phyloP scores from a whole-genome alignment of 2,888 invertebrate species.

The Acronicta aceris region DNA sequence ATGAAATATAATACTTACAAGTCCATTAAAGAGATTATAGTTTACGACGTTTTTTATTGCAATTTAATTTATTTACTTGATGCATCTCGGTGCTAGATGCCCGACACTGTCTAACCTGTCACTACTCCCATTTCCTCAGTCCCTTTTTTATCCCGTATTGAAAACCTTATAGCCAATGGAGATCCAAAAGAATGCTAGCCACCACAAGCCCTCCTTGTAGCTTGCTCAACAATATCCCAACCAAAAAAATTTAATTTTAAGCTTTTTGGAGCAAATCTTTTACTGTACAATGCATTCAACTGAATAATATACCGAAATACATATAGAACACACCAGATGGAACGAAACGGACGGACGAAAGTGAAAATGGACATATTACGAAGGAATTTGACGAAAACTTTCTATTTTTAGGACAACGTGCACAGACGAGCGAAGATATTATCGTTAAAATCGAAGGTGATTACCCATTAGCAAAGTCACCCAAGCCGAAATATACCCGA shows the following conservation, averaged over 20 bases:
- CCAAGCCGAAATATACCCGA: constrained; percentile 72
- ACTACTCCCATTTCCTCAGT: too few relatives aligned
- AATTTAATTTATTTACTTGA: not conserved
- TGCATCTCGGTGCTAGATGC: too few relatives aligned
- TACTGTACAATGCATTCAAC: too few relatives aligned
- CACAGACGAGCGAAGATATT: constrained; percentile 66
- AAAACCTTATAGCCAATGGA: too few relatives aligned
- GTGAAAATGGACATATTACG: constrained; percentile 12
- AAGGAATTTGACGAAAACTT: constrained; percentile 69
- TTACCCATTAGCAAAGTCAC: constrained; percentile 45
- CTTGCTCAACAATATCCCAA: too few relatives aligned
- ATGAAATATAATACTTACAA: constrained; percentile 24
- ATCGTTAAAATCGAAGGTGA: constrained; percentile 58
- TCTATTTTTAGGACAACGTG: constrained; percentile 84
- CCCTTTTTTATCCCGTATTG: too few relatives aligned
- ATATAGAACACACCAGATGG: not conserved
- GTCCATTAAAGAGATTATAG: constrained; percentile 55
- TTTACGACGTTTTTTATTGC: constrained; percentile 34
- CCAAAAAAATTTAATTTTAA: too few relatives aligned
- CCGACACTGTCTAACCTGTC: too few relatives aligned
- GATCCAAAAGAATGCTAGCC: too few relatives aligned
- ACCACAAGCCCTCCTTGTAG: too few relatives aligned
- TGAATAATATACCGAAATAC: too few relatives aligned
- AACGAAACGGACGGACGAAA: constrained; percentile 6
- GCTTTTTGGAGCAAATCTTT: too few relatives aligned